These are phyloP conservation scores for Periphyllus acericola DNA, from an alignment of 2,888 invertebrate genomes.

Conservation along the genomic window DNA sequence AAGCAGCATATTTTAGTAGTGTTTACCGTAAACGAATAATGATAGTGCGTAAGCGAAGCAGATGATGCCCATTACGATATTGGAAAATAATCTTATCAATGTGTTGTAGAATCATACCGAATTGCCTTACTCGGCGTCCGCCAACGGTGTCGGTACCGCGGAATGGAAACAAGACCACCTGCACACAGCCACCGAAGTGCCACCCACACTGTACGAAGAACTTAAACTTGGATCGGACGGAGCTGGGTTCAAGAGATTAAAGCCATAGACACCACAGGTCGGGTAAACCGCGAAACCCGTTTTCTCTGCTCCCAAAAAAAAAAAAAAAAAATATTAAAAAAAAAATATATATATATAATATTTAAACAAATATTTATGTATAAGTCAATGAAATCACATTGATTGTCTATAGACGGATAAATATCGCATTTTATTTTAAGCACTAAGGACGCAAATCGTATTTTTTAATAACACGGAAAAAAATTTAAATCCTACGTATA, in stretches of 20 bases:
- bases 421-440: conserved; percentile 49
- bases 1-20: too few species aligned
- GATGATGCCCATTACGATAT: background rate
- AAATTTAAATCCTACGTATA: conserved; percentile 7
- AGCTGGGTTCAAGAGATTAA: conserved; percentile 82
- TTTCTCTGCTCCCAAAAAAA: conserved; percentile 19
- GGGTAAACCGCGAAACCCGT: background rate
- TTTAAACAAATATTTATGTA: conserved; percentile 17
- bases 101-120: conserved; percentile 51
- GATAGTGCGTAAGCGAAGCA: background rate
- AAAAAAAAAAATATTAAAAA: conserved; percentile 16
- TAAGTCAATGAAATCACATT: conserved; percentile 20
- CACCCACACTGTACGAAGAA: conserved; percentile 83
- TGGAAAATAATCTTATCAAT: background rate
- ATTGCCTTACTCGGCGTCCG: conserved; percentile 40
- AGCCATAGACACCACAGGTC: conserved; percentile 70
- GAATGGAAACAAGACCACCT: conserved; percentile 79
- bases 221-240: conserved; percentile 83
- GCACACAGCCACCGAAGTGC: conserved; percentile 74
- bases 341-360: background rate
- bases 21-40: too few species aligned
- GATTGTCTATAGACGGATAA: conserved; percentile 34
- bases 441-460: conserved; percentile 42
- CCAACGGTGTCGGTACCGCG: conserved; percentile 64
- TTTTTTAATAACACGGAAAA: conserved; percentile 46